A percentile compares a stretch with the other conserved stretches of the same genome.
These are phyloP conservation scores for Alcis repandata DNA, from an alignment of 2,888 invertebrate species.

Conservation along the genomic window DNA sequence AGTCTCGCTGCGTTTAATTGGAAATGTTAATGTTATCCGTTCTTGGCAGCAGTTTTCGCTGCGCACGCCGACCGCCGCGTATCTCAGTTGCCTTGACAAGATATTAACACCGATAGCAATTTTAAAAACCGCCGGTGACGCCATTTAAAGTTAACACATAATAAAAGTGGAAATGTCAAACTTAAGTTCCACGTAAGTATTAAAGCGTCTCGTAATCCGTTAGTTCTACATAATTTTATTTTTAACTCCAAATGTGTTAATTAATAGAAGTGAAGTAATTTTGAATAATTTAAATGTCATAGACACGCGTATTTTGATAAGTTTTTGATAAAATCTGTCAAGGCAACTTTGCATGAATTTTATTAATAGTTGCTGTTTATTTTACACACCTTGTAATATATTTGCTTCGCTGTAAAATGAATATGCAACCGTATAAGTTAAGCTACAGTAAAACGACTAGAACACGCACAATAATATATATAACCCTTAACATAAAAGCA, in stretches of 20 bases:
- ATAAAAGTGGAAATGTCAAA: conserved; percentile 7
- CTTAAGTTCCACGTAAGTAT: neutral
- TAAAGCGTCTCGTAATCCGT: neutral
- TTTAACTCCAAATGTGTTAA: conserved; percentile 4
- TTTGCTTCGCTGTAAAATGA: conserved; percentile 18
- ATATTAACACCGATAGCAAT: conserved; percentile 4
- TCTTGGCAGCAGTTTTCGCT: conserved; percentile 51
- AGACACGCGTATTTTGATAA: neutral
- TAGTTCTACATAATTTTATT: neutral
- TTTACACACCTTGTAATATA: conserved; percentile 10
- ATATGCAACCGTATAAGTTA: neutral
- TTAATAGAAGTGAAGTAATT: neutral
- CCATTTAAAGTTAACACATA: neutral
- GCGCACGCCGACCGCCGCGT: conserved; percentile 48
- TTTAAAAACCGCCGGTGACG: neutral
- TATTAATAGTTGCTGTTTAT: conserved; percentile 27
- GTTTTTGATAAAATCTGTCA: conserved; percentile 28
- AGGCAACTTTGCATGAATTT: conserved; percentile 32
- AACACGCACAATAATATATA: conserved; percentile 48
- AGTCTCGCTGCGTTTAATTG: conserved; percentile 52
- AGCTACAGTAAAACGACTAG: conserved; percentile 34
- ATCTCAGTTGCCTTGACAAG: conserved; percentile 34
- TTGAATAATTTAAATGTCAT: neutral
- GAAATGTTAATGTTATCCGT: conserved; percentile 53
- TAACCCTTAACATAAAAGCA: conserved; percentile 33